A percentile compares a stretch with the other conserved stretches of the same genome.
Conservation (phyloP, 2,113 vertebrate species). For the Calidris pugnax region DNA sequence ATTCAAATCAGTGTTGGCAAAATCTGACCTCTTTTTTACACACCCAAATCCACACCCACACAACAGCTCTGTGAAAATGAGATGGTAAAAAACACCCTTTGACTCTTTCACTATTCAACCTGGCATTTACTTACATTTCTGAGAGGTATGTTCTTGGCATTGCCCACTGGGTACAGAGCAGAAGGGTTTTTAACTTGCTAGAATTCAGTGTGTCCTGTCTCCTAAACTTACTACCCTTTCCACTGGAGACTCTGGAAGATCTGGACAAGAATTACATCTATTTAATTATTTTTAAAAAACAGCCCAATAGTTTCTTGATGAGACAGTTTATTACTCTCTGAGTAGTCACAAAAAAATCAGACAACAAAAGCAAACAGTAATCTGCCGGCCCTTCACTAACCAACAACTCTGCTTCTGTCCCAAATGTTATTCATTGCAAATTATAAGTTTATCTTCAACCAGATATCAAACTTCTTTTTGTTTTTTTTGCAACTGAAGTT, state of each 20-base stretch:
- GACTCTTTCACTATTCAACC: background rate
- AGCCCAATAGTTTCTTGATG: background rate
- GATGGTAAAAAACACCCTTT: background rate
- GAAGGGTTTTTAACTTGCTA: background rate
- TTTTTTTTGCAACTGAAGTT: rapidly evolving
- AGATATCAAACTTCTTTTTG: background rate
- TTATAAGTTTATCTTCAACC: background rate
- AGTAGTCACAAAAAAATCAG: background rate
- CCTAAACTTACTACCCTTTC: background rate
- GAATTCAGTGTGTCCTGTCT: background rate
- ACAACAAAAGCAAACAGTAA: background rate
- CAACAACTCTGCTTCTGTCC: background rate
- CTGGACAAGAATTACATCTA: background rate
- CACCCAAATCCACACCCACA: background rate
- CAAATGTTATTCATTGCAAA: background rate
- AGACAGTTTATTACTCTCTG: background rate
- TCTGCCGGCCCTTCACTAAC: background rate
- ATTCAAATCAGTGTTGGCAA: background rate
- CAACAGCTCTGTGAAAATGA: background rate
- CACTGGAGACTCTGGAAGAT: background rate
- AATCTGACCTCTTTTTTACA: background rate
- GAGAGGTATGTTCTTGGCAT: background rate
- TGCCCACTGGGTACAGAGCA: background rate
- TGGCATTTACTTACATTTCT: background rate
- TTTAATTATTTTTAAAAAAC: background rate